Conservation (phyloP, 2,797 vertebrate species). For the Eulemur coronatus region DNA sequence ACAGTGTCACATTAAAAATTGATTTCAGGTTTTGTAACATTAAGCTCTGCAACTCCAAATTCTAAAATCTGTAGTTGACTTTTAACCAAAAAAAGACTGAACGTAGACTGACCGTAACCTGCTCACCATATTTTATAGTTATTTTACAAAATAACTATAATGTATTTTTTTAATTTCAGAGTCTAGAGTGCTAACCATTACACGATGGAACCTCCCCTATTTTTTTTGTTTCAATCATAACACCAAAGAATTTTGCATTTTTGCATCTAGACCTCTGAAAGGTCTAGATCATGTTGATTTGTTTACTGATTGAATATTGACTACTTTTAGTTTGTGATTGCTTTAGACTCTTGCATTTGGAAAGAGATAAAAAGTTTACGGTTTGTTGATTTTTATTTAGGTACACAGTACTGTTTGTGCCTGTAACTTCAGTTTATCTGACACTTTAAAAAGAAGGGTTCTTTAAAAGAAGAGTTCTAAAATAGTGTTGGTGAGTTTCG, state of each 20-base stretch:
- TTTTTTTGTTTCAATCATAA: not conserved
- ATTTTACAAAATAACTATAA: not conserved
- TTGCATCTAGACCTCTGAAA: constrained; percentile 28
- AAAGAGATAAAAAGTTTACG: constrained; percentile 28
- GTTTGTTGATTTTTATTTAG: constrained; percentile 38
- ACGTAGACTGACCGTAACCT: not conserved
- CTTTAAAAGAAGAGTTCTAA: not conserved
- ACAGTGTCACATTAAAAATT: not conserved
- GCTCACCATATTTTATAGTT: not conserved
- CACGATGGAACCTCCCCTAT: too few species aligned
- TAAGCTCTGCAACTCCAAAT: not conserved
- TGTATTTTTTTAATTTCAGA: not conserved
- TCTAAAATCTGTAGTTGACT: constrained; percentile 8
- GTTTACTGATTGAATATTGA: constrained; percentile 57
- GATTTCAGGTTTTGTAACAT: constrained; percentile 17
- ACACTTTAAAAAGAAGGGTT: not conserved
- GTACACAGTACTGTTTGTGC: not conserved
- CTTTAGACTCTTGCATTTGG: constrained; percentile 47
- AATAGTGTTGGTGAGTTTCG: constrained; percentile 33
- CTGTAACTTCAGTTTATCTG: not conserved
- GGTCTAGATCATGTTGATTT: constrained; percentile 36
- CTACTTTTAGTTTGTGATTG: constrained; percentile 28
- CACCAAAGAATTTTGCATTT: constrained; percentile 1
- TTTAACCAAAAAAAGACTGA: not conserved
- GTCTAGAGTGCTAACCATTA: too few species aligned